Evolutionary conservation across 2,888 invertebrate genomes (phyloP), one percentile per base, ranked within the genome.

Genomic region (Eurois occulta): DNA sequence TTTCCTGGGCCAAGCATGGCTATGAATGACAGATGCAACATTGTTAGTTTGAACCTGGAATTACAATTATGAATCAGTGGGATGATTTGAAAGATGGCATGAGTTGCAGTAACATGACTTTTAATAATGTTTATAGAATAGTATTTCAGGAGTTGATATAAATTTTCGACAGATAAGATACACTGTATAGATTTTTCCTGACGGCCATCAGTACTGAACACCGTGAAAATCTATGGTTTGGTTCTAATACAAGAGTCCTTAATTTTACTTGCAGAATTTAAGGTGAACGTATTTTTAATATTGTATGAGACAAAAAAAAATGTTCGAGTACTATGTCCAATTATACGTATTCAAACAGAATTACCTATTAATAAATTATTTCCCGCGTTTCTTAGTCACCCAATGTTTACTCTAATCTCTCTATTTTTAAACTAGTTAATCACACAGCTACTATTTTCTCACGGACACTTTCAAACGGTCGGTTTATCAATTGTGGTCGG

Each of bases 401-500:
- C n/a, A 55, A 41, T 38, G 48, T 72, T 74, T 69, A 72, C 69
- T 28, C 11, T 32, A 64, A 52, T 38, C 38, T 52, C 24, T 46
- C 74, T 84, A 84, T 78, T 78, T 86, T 70, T 74, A 76, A 70
- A 48, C n/a, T 21, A 55, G n/a, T 72, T 72, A 70, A 77, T 81
- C 64, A 77, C 73, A 43, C n/a, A 43, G n/a, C 38, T 35, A 68
- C 71, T 75, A 82, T 82, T 78, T 84, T 86, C 75, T 78, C 75
- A 76, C 76, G 64, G n/a, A 60, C 32, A 76, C 35, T 78, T 86
- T 58, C 41, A 73, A 80, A 78, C 76, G 38, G 35, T 68, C 24
- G 38, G 75, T 71, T 86, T 88, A 87, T 87, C 87, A 89, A 89
- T 87, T 83, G 83, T 87, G 85, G 88, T 84, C 76, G 85, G 64